Base-by-base conservation (phyloP, 64 coral and sea anemone genomes). In the Porites lutea region DNA sequence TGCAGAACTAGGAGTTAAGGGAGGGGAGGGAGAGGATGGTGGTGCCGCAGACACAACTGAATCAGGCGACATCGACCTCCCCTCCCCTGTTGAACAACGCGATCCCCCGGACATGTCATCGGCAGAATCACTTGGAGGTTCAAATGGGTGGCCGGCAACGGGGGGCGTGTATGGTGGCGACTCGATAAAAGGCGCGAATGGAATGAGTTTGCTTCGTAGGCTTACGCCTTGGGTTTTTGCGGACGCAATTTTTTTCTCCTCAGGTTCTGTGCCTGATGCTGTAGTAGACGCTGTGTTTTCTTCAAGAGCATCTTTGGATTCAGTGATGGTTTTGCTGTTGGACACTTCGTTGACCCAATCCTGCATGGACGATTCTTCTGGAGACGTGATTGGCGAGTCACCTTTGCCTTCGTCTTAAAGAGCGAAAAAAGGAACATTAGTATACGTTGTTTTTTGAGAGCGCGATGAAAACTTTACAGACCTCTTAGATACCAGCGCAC, bases 21-120 rank as follows among this genome's bases (percentile, higher is more conserved):
- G 95, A 57, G 95, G 95, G 18, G 95, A 93, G 23, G 95, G 95
- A 0, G 95, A 97, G 21, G 70, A 20, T 19, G 88, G 76, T 12
- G 77, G 69, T 13, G 88, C 74, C 2, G 63, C 77, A 3, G 95
- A 97, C 10, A 94, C 88, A 2, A 79, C 46, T 27, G 95, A 94
- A 1, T 97, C 95, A 2, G 95, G 95, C 4, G 95, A 97, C 11
- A 72, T 65, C 21, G 92, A 68, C 75, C 95, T 94, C 47, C 57
- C 79, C 48, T 46, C 81, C 19, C 61, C 48, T 69, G 81, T 23
- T 79, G 65, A 70, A 59, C 49, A 87, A 19, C 66, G 77, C 3
- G 44, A 67, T 13, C 73, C 59, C 49, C 6, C 8, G 12, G 51
- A 27, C 21, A 66, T 77, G 82, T 15, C 57, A n/a, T 89, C 92